Evolutionary conservation across 2,113 vertebrate genomes (phyloP), one percentile per base, ranked within the genome.

Genomic region (Anseranas semipalmata): DNA sequence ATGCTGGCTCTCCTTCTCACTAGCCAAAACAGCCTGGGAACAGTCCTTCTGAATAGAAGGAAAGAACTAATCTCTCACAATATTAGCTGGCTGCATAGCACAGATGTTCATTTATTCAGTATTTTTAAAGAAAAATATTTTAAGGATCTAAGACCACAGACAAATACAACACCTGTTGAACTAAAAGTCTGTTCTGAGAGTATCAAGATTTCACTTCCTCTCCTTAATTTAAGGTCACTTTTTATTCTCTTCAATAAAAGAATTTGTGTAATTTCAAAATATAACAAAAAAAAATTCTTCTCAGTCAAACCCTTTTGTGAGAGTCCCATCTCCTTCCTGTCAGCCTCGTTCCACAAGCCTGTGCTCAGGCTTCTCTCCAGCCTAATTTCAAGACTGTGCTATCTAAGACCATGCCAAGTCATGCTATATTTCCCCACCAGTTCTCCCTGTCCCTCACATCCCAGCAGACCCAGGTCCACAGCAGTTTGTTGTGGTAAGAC

Each of bases 1-100:
- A 87, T 94, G 89, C 86, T 85, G 71, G 65, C 83, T 94, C 35
- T 94, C 59, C 65, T 83, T 72, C 87, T 95, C 90, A 72, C 76
- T 97, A 81, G 68, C 88, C 85, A 90, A 62, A 96, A 94, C 88
- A 94, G 93, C 56, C 65, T 52, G 58, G 76, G 72, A 95, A 90
- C 39, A 93, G 79, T 89, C 52, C 56, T 94, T 72, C 71, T 96
- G 92, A 94, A 95, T 68, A 90, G 79, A 94, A 92, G 27, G 90
- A 45, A 90, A 92, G 80, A 96, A 93, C 92, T 96, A 82, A 97
- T 95, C 96, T 95, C 81, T 91, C 32, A 89, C 68, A 83, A 75
- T 87, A 89, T 87, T 87, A 93, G 66, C 84, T 91, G 66, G 71
- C 67, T 96, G 76, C 80, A 85, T 48, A 92, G 76, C 56, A 81